A percentile compares a stretch with the other conserved stretches of the same genome.
Conservation (phyloP, 1,140 invertebrate species). For the Drosophila kohkoa region DNA sequence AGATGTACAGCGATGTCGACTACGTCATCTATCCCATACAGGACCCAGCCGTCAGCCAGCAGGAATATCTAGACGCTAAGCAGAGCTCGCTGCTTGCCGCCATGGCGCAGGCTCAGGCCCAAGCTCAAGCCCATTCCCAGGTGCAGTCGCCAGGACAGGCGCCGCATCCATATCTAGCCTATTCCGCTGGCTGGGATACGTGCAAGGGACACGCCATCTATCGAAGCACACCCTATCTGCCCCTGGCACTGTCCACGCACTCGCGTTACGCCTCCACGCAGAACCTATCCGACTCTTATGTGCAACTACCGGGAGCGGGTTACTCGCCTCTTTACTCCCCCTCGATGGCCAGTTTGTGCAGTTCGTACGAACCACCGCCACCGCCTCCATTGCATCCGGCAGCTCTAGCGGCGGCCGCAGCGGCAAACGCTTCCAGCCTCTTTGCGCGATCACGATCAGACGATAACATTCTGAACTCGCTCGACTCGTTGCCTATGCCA, state of each 20-base stretch:
- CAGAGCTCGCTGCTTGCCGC: conserved; percentile 89
- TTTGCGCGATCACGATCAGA: conserved; percentile 90
- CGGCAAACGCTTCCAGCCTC: conserved; percentile 84
- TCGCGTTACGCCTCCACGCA: conserved; percentile 91
- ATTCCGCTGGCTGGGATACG: conserved; percentile 80
- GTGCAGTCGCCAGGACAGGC: conserved; percentile 84
- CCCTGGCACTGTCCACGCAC: conserved; percentile 87
- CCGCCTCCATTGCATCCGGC: conserved; percentile 85
- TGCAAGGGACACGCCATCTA: conserved; percentile 91
- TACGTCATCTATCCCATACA: conserved; percentile 95
- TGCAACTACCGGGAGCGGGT: conserved; percentile 86
- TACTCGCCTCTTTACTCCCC: conserved; percentile 87
- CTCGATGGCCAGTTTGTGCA: conserved; percentile 86
- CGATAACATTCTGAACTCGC: conserved; percentile 91
- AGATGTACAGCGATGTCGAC: conserved; percentile 94
- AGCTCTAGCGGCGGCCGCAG: conserved; percentile 85
- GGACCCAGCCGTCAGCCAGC: conserved; percentile 94
- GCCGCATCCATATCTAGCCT: conserved; percentile 86
- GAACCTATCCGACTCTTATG: conserved; percentile 90
- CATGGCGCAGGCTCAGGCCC: conserved; percentile 86
- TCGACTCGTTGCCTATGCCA: conserved; percentile 88
- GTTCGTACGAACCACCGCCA: conserved; percentile 86
- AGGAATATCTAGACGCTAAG: conserved; percentile 95
- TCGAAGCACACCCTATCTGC: conserved; percentile 91
- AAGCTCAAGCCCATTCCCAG: conserved; percentile 85